A percentile compares a stretch with the other conserved stretches of the same genome.
Conservation (phyloP, 2,888 invertebrate species). For the Leptarthrus brevirostris region DNA sequence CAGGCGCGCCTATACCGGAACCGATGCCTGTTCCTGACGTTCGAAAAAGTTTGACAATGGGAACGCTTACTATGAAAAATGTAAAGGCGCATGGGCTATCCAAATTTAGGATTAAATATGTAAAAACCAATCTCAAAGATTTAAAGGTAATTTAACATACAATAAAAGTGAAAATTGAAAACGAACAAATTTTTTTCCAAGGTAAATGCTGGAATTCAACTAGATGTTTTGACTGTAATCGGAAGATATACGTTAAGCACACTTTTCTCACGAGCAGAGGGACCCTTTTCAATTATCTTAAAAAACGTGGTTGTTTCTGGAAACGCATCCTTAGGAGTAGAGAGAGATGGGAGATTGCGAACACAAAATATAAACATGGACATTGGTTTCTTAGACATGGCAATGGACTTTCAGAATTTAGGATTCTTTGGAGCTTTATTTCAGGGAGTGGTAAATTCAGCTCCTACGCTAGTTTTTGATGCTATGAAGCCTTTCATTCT, state of each 20-base stretch:
- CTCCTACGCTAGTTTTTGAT: slow-evolving; percentile 85
- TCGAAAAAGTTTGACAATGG: slow-evolving; percentile 76
- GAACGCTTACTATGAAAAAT: slow-evolving; percentile 77
- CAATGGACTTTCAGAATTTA: slow-evolving; percentile 85
- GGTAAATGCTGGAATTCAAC: slow-evolving; percentile 78
- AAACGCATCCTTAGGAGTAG: slow-evolving; percentile 77
- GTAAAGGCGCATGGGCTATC: slow-evolving; percentile 80
- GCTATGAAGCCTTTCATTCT: slow-evolving; percentile 87
- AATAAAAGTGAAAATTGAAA: background rate
- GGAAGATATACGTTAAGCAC: slow-evolving; percentile 82
- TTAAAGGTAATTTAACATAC: slow-evolving; percentile 72
- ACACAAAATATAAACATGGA: slow-evolving; percentile 85
- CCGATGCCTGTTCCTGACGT: slow-evolving; percentile 83
- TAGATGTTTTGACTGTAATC: slow-evolving; percentile 76
- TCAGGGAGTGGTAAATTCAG: slow-evolving; percentile 82
- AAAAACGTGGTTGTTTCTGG: slow-evolving; percentile 77
- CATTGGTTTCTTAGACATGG: slow-evolving; percentile 78
- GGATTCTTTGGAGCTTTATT: slow-evolving; percentile 77
- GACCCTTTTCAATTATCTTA: slow-evolving; percentile 82
- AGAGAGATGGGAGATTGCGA: slow-evolving; percentile 79
- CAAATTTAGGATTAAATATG: slow-evolving; percentile 79
- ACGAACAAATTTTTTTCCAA: slow-evolving; percentile 61
- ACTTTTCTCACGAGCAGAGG: slow-evolving; percentile 77
- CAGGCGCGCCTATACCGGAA: slow-evolving; percentile 82
- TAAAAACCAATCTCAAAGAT: slow-evolving; percentile 77